Percentiles rank a stretch among this genome's conserved stretches.
phyloP scores from a whole-genome alignment of 2,113 vertebrate genomes.

The Chloebia gouldiae region DNA sequence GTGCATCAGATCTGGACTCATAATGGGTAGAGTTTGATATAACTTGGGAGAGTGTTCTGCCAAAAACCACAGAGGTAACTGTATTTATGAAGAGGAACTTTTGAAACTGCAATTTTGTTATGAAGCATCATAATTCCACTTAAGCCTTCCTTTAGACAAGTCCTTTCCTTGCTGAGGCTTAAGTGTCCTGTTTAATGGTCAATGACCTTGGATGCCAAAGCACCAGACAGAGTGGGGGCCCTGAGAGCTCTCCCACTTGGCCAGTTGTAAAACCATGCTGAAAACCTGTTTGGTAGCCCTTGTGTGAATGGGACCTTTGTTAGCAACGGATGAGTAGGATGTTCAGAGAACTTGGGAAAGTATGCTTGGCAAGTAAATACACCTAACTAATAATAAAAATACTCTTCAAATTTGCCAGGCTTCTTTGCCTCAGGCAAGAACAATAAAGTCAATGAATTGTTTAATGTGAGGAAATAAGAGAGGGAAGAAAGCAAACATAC shows the following conservation, averaged over 20 bases:
- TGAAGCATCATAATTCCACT: neutral
- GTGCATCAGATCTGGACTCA: neutral
- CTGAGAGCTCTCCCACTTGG: neutral
- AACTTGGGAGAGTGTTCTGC: neutral
- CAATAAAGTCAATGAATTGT: slow-evolving; percentile 62
- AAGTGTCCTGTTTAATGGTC: neutral
- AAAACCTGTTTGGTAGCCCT: neutral
- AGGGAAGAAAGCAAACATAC: neutral
- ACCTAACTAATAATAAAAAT: slow-evolving; percentile 57
- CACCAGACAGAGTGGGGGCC: neutral
- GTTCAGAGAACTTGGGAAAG: slow-evolving; percentile 56
- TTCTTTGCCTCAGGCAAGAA: neutral
- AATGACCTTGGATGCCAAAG: neutral
- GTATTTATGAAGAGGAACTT: neutral
- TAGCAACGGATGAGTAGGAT: slow-evolving; percentile 8
- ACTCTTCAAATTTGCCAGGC: slow-evolving; percentile 41
- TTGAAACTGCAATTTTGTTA: neutral
- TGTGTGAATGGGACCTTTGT: slow-evolving; percentile 46
- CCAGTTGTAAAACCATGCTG: neutral
- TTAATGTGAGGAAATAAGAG: slow-evolving; percentile 55
- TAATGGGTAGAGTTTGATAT: neutral
- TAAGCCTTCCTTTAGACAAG: neutral
- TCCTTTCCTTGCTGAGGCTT: neutral
- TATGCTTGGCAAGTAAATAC: slow-evolving; percentile 54
- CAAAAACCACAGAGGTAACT: neutral